Evolutionary conservation across 2,113 vertebrate species (phyloP).

Genomic region (Conger conger): DNA sequence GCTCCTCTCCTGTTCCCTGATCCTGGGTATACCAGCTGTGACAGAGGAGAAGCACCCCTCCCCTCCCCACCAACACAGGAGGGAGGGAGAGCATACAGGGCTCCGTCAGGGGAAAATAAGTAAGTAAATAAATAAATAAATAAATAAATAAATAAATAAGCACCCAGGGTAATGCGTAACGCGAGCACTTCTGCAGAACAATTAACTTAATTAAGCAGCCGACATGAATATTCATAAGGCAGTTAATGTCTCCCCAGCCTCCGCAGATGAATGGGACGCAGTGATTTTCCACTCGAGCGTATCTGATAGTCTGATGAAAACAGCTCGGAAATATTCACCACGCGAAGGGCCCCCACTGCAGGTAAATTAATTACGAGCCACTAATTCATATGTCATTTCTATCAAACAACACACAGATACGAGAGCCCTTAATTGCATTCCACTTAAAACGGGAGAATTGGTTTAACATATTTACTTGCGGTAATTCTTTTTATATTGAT

Average conservation of each 20-base stretch:
- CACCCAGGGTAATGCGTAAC: constrained; percentile 84
- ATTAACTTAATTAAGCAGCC: constrained; percentile 93
- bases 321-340: constrained; percentile 73
- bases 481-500: background rate
- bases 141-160: constrained; percentile 45
- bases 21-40: constrained; percentile 38
- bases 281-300: constrained; percentile 87
- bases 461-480: background rate
- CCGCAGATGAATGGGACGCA: constrained; percentile 87
- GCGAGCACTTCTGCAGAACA: constrained; percentile 84
- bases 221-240: constrained; percentile 90
- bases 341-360: constrained; percentile 68
- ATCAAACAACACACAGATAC: constrained; percentile 23
- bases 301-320: constrained; percentile 83
- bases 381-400: constrained; percentile 59
- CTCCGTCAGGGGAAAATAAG: constrained; percentile 28
- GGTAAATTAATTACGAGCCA: constrained; percentile 70
- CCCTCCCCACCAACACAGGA: constrained; percentile 56
- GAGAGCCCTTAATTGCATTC: constrained; percentile 42
- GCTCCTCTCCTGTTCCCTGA: too few relatives aligned
- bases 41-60: constrained; percentile 39
- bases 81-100: constrained; percentile 55
- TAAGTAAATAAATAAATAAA: background rate
- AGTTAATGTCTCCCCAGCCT: constrained; percentile 85
- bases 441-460: constrained; percentile 16